phyloP scores from a whole-genome alignment of 2,888 invertebrate species.

The Apantesis nais region DNA sequence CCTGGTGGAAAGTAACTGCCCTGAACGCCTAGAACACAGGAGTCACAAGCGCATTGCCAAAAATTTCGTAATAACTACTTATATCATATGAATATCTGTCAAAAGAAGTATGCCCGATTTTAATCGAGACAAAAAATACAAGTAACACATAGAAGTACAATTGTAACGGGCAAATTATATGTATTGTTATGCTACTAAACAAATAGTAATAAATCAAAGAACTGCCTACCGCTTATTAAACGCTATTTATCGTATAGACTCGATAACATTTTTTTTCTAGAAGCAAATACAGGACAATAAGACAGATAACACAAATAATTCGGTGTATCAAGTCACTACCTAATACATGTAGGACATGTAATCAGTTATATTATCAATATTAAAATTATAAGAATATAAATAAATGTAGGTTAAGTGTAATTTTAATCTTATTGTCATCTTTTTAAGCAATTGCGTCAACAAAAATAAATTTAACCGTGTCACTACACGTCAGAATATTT shows the following conservation, averaged over 20 bases:
- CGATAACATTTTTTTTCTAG: not conserved
- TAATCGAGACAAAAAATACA: too few relatives aligned
- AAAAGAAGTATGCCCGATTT: too few relatives aligned
- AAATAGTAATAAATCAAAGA: not conserved
- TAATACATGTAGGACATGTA: not conserved
- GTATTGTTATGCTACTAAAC: not conserved
- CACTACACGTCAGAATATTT: slow-evolving; percentile 28
- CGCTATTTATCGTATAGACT: not conserved
- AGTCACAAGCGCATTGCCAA: too few relatives aligned
- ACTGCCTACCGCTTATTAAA: not conserved
- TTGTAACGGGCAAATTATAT: too few relatives aligned
- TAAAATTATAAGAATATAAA: not conserved
- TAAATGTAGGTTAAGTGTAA: not conserved
- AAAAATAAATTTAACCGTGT: slow-evolving; percentile 22
- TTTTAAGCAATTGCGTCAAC: slow-evolving; percentile 1
- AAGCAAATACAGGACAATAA: not conserved
- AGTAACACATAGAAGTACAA: not conserved
- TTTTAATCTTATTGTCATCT: slow-evolving; percentile 1
- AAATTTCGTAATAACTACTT: too few relatives aligned
- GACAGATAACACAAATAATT: not conserved
- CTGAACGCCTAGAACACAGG: too few relatives aligned
- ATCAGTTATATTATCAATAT: not conserved
- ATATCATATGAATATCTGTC: too few relatives aligned
- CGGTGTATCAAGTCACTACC: not conserved
- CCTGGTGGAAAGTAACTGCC: too few relatives aligned